Base-by-base conservation (phyloP, 2,797 vertebrate genomes). In the Molothrus ater region DNA sequence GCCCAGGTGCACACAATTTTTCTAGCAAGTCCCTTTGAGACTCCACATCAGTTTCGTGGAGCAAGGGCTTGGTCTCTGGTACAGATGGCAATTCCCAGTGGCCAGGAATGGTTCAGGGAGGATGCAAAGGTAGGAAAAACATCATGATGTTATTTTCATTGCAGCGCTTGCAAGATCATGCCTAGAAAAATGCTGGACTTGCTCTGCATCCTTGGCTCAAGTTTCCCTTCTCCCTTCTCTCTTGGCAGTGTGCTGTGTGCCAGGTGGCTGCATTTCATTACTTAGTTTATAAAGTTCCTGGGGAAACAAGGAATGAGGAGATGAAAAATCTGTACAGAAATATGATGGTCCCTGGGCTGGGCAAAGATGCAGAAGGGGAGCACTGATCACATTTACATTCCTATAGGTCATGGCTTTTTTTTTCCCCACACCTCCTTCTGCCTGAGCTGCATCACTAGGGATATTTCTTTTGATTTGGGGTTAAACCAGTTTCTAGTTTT, bases 261-360 rank as follows among this genome's bases (percentile, higher is more conserved):
- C 92, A 92, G 88, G 76, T 82, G 86, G 86, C 86, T 94, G 88
- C 86, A 68, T 86, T 91, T 88, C 92, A 88, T 93, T 73, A 57
- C 2, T 5, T 79, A 53, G 51, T 76, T 94, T 81, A 84, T 57
- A 32, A 93, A 86, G 76, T 32, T 89, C 80, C 86, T 88, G 57
- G 66, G 70, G 78, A 95, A 93, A 84, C 22, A 65, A 93, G 50
- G n/a, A 69, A 85, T 28, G 56, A 57, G 21, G 53, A 80, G 66
- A 66, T 86, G 76, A 86, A 69, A 88, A 90, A 93, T 90, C 43
- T 66, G 53, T 34, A 26, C 34, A 68, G 76, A 86, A 91, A 83
- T 24, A 31, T 31, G 45, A 48, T 75, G 48, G 48, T 21, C 45
- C 14, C 54, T 61, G 69, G 42, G 70, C 64, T 1, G 13, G 47